Evolutionary conservation across 2,797 vertebrate genomes (phyloP).

Genomic region (Sebastes kiyomatsui): DNA sequence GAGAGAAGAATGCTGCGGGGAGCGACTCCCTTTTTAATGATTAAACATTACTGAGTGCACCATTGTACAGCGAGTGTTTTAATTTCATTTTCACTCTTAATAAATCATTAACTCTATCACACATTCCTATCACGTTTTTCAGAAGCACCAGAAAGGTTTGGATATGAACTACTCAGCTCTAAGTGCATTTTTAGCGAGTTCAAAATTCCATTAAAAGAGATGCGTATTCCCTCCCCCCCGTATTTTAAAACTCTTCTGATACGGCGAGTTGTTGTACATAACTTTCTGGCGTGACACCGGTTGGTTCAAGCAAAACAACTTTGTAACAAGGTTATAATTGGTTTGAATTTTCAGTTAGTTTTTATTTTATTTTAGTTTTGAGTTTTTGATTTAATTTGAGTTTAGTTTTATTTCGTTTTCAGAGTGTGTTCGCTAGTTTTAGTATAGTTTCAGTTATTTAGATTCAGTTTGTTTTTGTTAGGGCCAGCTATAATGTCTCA

Average conservation of each 20-base stretch:
- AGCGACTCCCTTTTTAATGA: constrained; percentile 65
- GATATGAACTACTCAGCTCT: constrained; percentile 5
- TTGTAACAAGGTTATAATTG: not conserved
- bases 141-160: not conserved
- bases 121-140: not conserved
- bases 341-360: too few relatives aligned
- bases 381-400: too few relatives aligned
- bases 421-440: too few relatives aligned
- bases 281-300: not conserved
- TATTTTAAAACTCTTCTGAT: not conserved
- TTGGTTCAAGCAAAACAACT: not conserved
- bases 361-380: too few relatives aligned
- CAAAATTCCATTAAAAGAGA: not conserved
- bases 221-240: not conserved
- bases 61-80: constrained; percentile 9
- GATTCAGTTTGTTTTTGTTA: too few relatives aligned
- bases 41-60: constrained; percentile 50
- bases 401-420: too few relatives aligned
- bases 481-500: too few relatives aligned
- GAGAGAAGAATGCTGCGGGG: constrained; percentile 53
- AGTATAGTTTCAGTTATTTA: too few relatives aligned
- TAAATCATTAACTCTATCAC: constrained; percentile 33
- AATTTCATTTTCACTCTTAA: constrained; percentile 3
- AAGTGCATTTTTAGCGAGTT: constrained; percentile 25
- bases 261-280: not conserved